Evolutionary conservation across 2,888 invertebrate species (phyloP), one percentile per base, ranked within the genome.

Genomic region (Trichogramma dendrolimi): DNA sequence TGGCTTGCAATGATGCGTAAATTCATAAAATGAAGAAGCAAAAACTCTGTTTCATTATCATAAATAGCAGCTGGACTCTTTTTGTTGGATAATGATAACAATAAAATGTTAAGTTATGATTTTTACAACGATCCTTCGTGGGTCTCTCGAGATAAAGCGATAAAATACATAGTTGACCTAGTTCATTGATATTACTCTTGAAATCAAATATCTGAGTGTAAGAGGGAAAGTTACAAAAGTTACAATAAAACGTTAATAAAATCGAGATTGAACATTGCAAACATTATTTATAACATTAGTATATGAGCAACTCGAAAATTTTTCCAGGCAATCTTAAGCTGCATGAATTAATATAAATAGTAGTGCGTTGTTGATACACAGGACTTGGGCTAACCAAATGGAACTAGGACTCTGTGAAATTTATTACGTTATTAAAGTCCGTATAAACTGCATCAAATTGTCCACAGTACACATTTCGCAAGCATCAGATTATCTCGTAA

Each of bases 391-490:
- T 41, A 41, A 41, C 4, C 27, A 27, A 27, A 27, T 27, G 27
- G 27, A 27, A 27, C 27, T 27, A 27, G 27, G 27, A 27, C 27
- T 51, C 46, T 8, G n/a, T 50, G 49, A 27, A 27, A 64, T 61
- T 64, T 64, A 61, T 61, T 56, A 54, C 44, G 59, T 61, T 59
- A 61, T 61, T 61, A 61, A 61, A 55, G 55, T 49, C 27, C 27
- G 53, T 50, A 58, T 61, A 61, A 27, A 64, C 58, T 61, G 59
- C 56, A 55, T 61, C 58, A 52, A 64, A 64, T 64, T 55, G 52
- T 46, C 5, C 10, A 27, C 27, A 5, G 55, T 43, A 11, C 57
- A 27, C 51, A 51, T 63, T 63, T 55, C 58, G 46, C 52, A 63
- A 63, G 55, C 56, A 54, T 63, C 43, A 55, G 60, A 58, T 59